Percentiles rank a stretch among this genome's conserved stretches.
Conservation (phyloP, 2,888 invertebrate species). For the Leptopterna dolabrata region DNA sequence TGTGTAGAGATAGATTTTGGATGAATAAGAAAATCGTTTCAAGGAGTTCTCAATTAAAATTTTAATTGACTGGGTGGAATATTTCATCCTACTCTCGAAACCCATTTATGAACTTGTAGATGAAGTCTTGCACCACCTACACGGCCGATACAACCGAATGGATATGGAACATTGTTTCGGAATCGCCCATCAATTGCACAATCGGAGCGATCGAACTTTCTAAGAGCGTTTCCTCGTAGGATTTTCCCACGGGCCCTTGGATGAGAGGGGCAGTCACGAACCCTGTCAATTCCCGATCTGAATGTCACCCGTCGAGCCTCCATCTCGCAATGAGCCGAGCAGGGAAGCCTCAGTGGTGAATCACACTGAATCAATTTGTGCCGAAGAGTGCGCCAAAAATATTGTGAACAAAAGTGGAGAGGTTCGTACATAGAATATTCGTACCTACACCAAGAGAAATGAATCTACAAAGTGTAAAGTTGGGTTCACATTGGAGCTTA, state of each 20-base stretch:
- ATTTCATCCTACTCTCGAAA: not conserved
- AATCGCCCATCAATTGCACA: conserved; percentile 21
- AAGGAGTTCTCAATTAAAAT: too few species aligned
- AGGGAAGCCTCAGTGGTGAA: not conserved
- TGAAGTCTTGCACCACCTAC: not conserved
- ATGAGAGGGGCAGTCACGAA: not conserved
- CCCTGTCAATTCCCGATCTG: conserved; percentile 3
- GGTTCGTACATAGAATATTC: too few species aligned
- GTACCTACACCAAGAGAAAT: too few species aligned
- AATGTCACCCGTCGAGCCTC: not conserved
- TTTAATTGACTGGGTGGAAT: too few species aligned
- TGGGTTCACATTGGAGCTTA: too few species aligned
- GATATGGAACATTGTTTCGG: conserved; percentile 4
- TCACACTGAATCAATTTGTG: not conserved
- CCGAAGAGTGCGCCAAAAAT: not conserved
- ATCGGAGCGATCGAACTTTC: conserved; percentile 27
- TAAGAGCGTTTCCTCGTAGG: not conserved
- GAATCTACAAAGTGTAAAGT: too few species aligned
- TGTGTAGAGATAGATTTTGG: too few species aligned
- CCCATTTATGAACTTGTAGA: not conserved
- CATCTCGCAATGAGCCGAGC: not conserved
- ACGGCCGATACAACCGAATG: not conserved
- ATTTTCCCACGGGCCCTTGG: conserved; percentile 16
- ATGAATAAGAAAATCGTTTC: too few species aligned
- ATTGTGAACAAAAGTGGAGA: too few species aligned